Base-by-base conservation (phyloP, 1,140 invertebrate genomes). In the Plectrocnemia conspersa region DNA sequence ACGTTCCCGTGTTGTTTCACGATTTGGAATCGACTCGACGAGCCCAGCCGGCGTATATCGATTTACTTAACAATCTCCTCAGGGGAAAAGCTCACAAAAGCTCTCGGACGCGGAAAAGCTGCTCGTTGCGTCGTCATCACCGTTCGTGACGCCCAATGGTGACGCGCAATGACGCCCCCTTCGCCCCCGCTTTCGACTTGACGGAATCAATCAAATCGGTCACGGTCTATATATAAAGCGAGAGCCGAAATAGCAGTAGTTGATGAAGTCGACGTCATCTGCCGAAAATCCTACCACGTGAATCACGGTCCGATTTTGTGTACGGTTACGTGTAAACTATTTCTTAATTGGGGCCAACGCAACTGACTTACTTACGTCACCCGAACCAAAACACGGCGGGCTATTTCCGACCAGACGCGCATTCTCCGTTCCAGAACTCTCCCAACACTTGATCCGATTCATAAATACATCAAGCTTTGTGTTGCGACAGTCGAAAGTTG, bases 261-360 rank as follows among this genome's bases (percentile, higher is more conserved):
- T 7, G 42, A 2, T 16, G 22, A 24, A 18, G 16, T 13, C 35
- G 35, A 13, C 35, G 18, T 44, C 41, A 9, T 21, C 7, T 21
- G 22, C 32, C 23, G 13, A 44, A 19, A 53, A 24, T 29, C 41
- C 40, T 21, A 10, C 19, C 7, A 13, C 32, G 38, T 58, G 55
- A 58, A 46, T 58, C 55, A 58, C 36, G 29, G 21, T 6, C 24
- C 16, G 48, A 46, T 58, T 56, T 29, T 35, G 54, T 49, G 18
- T 56, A 44, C 15, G 2, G 46, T 48, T 48, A 48, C 46, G 46
- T 22, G 23, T 13, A 41, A 52, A 29, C 53, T 46, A 60, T 55
- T 56, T 60, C 58, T 60, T 60, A 56, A 60, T 60, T 53, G 58
- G 58, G 58, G 58, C 58, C 58, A 60, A 60, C 58, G 58, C 58